Conservation (phyloP, 2,113 vertebrate genomes). For the Scartelaos histophorus region DNA sequence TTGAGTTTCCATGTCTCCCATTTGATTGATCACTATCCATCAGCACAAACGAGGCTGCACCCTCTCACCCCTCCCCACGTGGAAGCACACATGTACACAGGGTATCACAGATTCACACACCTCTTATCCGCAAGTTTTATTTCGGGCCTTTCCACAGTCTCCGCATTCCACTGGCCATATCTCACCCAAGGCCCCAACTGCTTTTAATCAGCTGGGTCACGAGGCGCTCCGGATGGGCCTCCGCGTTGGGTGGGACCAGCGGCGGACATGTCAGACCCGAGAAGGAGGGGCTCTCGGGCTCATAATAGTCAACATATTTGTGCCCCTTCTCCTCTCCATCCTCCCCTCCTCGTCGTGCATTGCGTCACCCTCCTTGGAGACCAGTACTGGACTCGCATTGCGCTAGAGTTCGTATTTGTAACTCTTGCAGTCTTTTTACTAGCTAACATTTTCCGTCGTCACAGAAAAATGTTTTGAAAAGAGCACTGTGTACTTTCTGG, state of each 20-base stretch:
- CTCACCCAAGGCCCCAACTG: constrained; percentile 74
- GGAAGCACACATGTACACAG: constrained; percentile 15
- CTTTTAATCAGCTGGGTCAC: constrained; percentile 80
- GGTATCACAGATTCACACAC: constrained; percentile 42
- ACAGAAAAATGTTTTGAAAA: constrained; percentile 50
- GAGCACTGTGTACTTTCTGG: constrained; percentile 64
- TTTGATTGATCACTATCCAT: constrained; percentile 55
- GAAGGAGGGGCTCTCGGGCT: constrained; percentile 43
- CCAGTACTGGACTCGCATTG: constrained; percentile 42
- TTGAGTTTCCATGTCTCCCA: constrained; percentile 15
- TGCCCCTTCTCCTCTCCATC: constrained; percentile 49
- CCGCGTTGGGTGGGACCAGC: constrained; percentile 70
- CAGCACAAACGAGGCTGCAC: constrained; percentile 36
- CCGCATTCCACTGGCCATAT: constrained; percentile 75
- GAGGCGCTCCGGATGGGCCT: constrained; percentile 78
- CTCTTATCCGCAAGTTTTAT: constrained; percentile 44
- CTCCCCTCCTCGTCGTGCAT: constrained; percentile 55
- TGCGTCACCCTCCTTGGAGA: constrained; percentile 74
- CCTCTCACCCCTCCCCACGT: constrained; percentile 8
- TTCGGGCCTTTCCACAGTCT: constrained; percentile 62
- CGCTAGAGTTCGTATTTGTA: constrained; percentile 41
- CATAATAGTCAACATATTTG: constrained; percentile 76
- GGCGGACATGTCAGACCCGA: constrained; percentile 32
- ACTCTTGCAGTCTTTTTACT: constrained; percentile 50
- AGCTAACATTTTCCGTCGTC: constrained; percentile 66